Evolutionary conservation across 1,140 invertebrate genomes (phyloP).

Genomic region (Zaprionus vittiger): DNA sequence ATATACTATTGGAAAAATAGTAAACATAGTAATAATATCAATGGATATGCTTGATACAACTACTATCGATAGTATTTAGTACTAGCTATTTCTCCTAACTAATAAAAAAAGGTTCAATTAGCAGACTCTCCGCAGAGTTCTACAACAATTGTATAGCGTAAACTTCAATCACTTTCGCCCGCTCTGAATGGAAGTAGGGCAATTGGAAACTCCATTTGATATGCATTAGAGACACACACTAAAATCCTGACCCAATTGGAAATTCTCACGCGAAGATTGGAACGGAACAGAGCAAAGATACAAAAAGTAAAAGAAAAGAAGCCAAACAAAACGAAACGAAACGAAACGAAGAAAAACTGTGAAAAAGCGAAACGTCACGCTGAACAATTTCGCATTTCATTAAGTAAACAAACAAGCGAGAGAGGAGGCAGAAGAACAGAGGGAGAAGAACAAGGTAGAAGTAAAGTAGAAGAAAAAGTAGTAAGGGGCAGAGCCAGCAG

Average conservation of each 20-base stretch:
- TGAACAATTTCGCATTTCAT: slow-evolving; percentile 73
- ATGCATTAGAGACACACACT: slow-evolving; percentile 39
- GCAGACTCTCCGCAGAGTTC: neutral
- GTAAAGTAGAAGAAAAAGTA: slow-evolving; percentile 28
- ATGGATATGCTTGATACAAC: too few relatives aligned
- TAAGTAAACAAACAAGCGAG: slow-evolving; percentile 66
- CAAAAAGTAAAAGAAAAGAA: slow-evolving; percentile 10
- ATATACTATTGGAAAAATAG: too few relatives aligned
- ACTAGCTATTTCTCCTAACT: neutral
- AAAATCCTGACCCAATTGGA: slow-evolving; percentile 71
- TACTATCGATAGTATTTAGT: too few relatives aligned
- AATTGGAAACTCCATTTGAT: slow-evolving; percentile 69
- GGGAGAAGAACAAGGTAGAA: slow-evolving; percentile 42
- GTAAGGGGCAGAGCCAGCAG: slow-evolving; percentile 25
- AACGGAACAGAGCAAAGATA: slow-evolving; percentile 14
- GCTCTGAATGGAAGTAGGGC: slow-evolving; percentile 63
- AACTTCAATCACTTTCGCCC: slow-evolving; percentile 52
- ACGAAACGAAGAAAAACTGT: slow-evolving; percentile 31
- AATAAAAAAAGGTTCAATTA: neutral
- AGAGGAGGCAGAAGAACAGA: slow-evolving; percentile 13
- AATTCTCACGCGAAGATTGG: slow-evolving; percentile 75
- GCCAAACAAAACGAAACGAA: neutral
- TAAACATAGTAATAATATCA: too few relatives aligned
- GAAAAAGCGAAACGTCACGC: slow-evolving; percentile 72
- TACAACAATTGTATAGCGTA: neutral